phyloP scores from a whole-genome alignment of 1,140 invertebrate genomes.

The Chionoecetes opilio region DNA sequence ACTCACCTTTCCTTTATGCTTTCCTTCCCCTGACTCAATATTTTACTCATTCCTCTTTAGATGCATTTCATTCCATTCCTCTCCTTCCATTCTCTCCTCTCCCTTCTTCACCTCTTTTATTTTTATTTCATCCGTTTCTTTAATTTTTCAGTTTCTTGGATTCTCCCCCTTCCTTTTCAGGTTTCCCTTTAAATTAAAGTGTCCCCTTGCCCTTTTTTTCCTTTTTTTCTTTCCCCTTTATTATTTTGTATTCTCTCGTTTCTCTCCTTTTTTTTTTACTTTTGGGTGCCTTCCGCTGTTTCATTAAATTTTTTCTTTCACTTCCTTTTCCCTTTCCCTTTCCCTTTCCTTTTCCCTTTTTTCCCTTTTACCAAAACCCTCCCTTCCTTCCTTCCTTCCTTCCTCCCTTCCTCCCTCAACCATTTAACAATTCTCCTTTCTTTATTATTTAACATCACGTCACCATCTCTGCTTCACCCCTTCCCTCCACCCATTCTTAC shows the following conservation, averaged over 20 bases:
- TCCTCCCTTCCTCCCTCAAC: too few species aligned
- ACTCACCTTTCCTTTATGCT: not conserved
- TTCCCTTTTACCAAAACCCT: not conserved
- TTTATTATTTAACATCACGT: not conserved
- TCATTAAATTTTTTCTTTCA: not conserved
- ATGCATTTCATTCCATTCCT: not conserved
- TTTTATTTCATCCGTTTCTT: too few species aligned
- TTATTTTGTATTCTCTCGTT: not conserved
- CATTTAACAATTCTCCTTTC: not conserved
- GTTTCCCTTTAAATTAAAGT: too few species aligned
- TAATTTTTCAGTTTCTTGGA: too few species aligned
- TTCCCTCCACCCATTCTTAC: not conserved
- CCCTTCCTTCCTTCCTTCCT: not conserved
- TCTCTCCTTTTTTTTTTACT: not conserved
- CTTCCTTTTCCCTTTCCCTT: too few species aligned
- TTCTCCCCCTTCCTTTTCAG: too few species aligned
- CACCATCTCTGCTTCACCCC: not conserved
- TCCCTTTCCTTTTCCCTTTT: not conserved
- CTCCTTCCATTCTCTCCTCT: not conserved
- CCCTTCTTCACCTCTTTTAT: not conserved
- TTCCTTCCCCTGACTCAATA: not conserved
- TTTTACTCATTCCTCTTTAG: not conserved
- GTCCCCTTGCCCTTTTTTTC: not conserved
- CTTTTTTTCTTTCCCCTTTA: not conserved
- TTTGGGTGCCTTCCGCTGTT: too few species aligned